Evolutionary conservation across 2,888 invertebrate species (phyloP).

Genomic region (Cantharis flavilabris): DNA sequence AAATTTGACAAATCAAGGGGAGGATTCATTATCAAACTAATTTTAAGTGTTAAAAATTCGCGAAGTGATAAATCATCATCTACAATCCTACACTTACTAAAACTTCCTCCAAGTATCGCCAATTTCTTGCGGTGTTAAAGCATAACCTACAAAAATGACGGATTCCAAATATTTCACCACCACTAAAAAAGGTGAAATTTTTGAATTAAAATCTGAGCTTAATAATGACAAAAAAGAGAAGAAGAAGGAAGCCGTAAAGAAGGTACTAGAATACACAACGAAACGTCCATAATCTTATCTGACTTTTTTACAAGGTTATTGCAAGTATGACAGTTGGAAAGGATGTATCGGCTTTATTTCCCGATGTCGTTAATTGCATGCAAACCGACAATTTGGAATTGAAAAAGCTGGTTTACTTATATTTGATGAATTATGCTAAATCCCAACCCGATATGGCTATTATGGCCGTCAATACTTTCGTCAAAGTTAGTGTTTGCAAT

Average conservation of each 20-base stretch:
- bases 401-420: constrained; percentile 97
- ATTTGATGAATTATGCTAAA: constrained; percentile 99
- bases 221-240: constrained; percentile 99
- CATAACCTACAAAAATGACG: constrained; percentile 71
- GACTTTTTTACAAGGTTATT: constrained; percentile 73
- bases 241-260: constrained; percentile 99
- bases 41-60: neutral
- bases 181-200: constrained; percentile 99
- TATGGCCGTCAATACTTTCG: constrained; percentile 99
- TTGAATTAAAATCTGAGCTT: constrained; percentile 97
- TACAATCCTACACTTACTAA: neutral
- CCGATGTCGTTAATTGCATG: constrained; percentile 99
- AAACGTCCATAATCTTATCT: neutral
- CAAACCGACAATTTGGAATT: constrained; percentile 99
- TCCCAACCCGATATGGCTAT: constrained; percentile 99
- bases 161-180: constrained; percentile 99
- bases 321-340: constrained; percentile 99
- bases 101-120: neutral
- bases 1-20: neutral
- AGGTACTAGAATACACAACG: constrained; percentile 63
- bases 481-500: constrained; percentile 75
- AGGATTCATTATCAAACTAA: neutral
- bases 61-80: neutral
- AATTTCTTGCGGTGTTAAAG: neutral
- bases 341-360: constrained; percentile 97